These are phyloP conservation scores for Drosophila sechellia DNA, from an alignment of 1,140 invertebrate genomes.

Conservation along the genomic window DNA sequence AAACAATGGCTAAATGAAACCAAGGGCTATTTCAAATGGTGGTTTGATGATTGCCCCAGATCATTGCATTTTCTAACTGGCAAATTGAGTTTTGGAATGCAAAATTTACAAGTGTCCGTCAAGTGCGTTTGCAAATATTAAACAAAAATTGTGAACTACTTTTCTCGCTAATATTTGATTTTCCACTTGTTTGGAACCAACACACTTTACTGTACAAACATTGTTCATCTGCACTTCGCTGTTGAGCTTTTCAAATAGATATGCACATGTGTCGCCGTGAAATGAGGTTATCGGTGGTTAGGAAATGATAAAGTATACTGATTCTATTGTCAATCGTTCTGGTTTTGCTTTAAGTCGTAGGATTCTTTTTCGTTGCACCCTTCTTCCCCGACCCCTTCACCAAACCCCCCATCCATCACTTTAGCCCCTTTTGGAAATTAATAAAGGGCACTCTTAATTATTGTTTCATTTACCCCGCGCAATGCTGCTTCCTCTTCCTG, in stretches of 20 bases:
- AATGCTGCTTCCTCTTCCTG: constrained; percentile 23
- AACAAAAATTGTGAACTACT: neutral
- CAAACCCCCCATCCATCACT: neutral
- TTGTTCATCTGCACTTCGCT: neutral
- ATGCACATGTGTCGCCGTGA: neutral
- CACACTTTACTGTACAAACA: neutral
- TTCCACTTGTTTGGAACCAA: neutral
- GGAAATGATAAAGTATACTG: constrained; percentile 37
- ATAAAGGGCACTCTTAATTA: constrained; percentile 80
- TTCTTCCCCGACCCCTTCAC: constrained; percentile 16
- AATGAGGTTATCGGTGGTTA: constrained; percentile 2
- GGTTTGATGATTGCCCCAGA: neutral
- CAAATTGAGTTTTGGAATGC: too few relatives aligned
- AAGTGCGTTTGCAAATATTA: too few relatives aligned
- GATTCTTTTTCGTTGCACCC: constrained; percentile 36
- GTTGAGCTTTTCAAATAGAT: neutral
- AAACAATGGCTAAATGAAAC: constrained; percentile 66
- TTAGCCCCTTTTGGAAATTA: constrained; percentile 55
- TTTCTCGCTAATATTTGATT: neutral
- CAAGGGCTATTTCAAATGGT: constrained; percentile 20
- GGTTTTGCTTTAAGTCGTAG: neutral
- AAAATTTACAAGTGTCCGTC: too few relatives aligned
- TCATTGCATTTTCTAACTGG: neutral
- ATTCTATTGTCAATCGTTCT: neutral
- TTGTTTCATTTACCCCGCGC: constrained; percentile 68